Conservation (phyloP, 2,113 vertebrate species). For the Leucosticte australis region DNA sequence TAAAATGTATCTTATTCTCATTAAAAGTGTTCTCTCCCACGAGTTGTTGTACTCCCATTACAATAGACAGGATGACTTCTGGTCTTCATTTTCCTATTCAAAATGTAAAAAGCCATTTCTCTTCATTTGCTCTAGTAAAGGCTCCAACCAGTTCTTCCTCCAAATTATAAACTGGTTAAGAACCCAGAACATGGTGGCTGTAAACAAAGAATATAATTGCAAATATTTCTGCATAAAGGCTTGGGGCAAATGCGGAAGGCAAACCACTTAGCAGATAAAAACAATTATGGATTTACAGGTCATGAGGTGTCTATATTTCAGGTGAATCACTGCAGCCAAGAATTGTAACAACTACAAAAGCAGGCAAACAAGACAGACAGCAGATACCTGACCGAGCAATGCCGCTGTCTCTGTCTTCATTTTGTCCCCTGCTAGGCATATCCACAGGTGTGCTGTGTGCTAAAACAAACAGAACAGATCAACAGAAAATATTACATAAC, state of each 20-base stretch:
- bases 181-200: neutral
- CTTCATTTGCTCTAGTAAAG: neutral
- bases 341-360: neutral
- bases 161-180: neutral
- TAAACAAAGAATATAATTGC: neutral
- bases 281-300: neutral
- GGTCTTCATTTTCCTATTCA: neutral
- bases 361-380: neutral
- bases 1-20: neutral
- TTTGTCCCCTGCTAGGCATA: conserved; percentile 87
- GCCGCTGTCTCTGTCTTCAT: conserved; percentile 87
- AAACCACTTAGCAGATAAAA: neutral
- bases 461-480: conserved; percentile 61
- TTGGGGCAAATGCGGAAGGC: neutral
- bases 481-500: conserved; percentile 11
- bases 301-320: neutral
- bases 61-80: fast-evolving
- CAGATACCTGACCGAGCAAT: conserved; percentile 87
- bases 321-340: neutral
- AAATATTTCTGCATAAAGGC: neutral
- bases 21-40: neutral
- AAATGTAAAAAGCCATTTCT: neutral
- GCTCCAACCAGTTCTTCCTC: neutral
- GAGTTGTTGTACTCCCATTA: neutral
- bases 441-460: conserved; percentile 90